Percentiles rank a stretch among this genome's conserved stretches.
Evolutionary conservation across 2,797 vertebrate species (phyloP).

Genomic region (Mallotus villosus): DNA sequence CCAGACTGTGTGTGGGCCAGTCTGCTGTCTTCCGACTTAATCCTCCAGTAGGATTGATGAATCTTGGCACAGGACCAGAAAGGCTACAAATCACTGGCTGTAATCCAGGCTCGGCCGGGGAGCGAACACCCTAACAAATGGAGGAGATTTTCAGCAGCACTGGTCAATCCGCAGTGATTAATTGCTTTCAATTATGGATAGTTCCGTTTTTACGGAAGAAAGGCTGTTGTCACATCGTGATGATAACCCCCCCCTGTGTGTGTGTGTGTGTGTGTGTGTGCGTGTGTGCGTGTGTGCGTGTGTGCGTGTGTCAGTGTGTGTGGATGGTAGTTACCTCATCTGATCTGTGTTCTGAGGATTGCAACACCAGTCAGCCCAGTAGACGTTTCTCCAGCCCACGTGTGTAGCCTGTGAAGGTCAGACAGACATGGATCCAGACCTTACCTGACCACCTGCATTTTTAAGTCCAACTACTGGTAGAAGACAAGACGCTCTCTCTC

Average conservation of each 20-base stretch:
- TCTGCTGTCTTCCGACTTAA: slow-evolving; percentile 17
- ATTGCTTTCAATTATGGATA: slow-evolving; percentile 13
- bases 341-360: background rate
- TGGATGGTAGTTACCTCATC: background rate
- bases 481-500: background rate
- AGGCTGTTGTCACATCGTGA: background rate
- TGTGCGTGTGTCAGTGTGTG: too few relatives aligned
- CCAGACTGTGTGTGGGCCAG: background rate
- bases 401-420: background rate
- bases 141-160: slow-evolving; percentile 16
- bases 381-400: background rate
- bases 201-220: slow-evolving; percentile 5
- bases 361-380: too few relatives aligned
- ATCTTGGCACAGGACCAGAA: background rate
- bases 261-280: background rate
- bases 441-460: slow-evolving; percentile 46
- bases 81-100: slow-evolving; percentile 42
- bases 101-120: slow-evolving; percentile 29
- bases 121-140: slow-evolving; percentile 9
- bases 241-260: background rate
- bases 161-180: slow-evolving; percentile 14
- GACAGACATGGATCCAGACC: background rate
- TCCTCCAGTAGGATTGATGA: slow-evolving; percentile 29
- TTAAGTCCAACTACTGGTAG: slow-evolving; percentile 23
- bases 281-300: too few relatives aligned